Evolutionary conservation across 2,888 invertebrate genomes (phyloP).

Genomic region (Leuctra nigra): DNA sequence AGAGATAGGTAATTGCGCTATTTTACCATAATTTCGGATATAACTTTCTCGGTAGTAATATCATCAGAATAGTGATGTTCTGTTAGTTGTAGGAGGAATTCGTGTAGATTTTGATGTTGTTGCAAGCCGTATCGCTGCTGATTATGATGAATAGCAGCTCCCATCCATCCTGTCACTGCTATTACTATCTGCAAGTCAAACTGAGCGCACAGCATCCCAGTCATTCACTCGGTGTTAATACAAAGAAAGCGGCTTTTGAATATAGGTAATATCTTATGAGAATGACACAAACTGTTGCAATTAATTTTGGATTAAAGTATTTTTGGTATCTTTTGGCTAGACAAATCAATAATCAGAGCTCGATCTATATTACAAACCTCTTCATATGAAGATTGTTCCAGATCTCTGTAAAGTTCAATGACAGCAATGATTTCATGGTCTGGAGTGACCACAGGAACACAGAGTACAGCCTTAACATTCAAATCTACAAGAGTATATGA

Average conservation of each 20-base stretch:
- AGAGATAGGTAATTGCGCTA: not conserved
- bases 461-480: slow-evolving; percentile 50
- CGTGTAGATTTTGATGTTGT: slow-evolving; percentile 40
- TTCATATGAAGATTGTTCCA: slow-evolving; percentile 38
- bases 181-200: slow-evolving; percentile 30
- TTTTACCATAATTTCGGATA: slow-evolving; percentile 52
- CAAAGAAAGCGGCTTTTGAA: too few relatives aligned
- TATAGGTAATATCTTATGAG: too few relatives aligned
- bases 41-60: slow-evolving; percentile 46
- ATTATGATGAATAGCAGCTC: slow-evolving; percentile 44
- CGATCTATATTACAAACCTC: too few relatives aligned
- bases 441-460: slow-evolving; percentile 53
- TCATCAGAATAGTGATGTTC: slow-evolving; percentile 33
- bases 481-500: slow-evolving; percentile 37
- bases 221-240: too few relatives aligned
- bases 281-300: too few relatives aligned
- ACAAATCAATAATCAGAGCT: too few relatives aligned
- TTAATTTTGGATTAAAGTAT: too few relatives aligned
- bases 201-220: too few relatives aligned
- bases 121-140: slow-evolving; percentile 38
- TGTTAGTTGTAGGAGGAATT: slow-evolving; percentile 39
- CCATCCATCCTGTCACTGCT: slow-evolving; percentile 44
- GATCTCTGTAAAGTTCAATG: slow-evolving; percentile 49
- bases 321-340: too few relatives aligned
- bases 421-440: slow-evolving; percentile 53